Base-by-base conservation (phyloP, 2,888 invertebrate genomes). In the Boloria selene region DNA sequence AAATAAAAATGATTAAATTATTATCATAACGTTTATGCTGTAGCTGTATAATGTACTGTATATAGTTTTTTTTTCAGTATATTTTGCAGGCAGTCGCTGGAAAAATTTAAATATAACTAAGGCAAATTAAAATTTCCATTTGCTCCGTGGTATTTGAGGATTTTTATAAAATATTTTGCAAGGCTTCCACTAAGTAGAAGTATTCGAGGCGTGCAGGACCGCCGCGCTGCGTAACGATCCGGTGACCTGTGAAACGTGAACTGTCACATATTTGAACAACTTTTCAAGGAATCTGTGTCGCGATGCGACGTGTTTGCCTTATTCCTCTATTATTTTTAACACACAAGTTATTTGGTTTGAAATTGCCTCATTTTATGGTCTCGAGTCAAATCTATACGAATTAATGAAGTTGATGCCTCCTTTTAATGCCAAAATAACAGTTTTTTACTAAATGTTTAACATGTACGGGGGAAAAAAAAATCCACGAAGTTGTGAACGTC, bases 81-180 rank as follows among this genome's bases (percentile, higher is more conserved):
- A 49, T 31, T 31, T 58, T 14, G 14, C 31, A 17, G 16, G 47
- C 26, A n/a, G 22, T 13, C 47, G 13, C 58, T 58, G 45, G 58
- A 49, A 49, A 49, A 47, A 47, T 49, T 49, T 59, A 59, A 59
- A 59, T 49, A 49, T 59, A n/a, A 16, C 47, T n/a, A n/a, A 58
- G 26, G 49, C 59, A 38, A 59, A 59, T 59, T 59, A 59, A 59
- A 58, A 59, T 59, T 59, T 59, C 31, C 49, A 49, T 59, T 59
- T 56, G n/a, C 22, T 56, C 10, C 13, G 22, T 45, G 45, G 45
- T n/a, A 56, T 45, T 56, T 49, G 6, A 49, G 59, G 17, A 59
- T 59, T 59, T 59, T 59, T 59, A 47, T 26, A 49, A 59, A 59
- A 59, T 31, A 59, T 59, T 59, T 49, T 47, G 22, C 49, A 17